Conservation (phyloP, 2,888 invertebrate species). For the Cremastobaeus sp. region DNA sequence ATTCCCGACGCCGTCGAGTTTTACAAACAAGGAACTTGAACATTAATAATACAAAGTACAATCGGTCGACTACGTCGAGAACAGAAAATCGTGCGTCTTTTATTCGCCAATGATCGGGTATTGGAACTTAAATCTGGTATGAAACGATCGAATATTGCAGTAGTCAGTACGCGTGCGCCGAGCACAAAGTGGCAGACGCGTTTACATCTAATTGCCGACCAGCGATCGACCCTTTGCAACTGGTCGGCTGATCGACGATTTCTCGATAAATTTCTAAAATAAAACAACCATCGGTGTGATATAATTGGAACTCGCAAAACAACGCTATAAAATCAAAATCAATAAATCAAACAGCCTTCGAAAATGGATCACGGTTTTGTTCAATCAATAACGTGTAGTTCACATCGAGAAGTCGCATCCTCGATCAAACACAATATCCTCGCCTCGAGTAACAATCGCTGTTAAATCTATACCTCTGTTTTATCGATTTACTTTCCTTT, state of each 20-base stretch:
- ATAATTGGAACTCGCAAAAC: neutral
- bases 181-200: no score
- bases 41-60: constrained; percentile 22
- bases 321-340: neutral
- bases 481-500: constrained; percentile 26
- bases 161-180: no score
- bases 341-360: neutral
- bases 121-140: no score
- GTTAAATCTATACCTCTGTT: constrained; percentile 3
- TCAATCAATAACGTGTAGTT: neutral
- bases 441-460: neutral
- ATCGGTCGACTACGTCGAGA: neutral
- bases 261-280: neutral
- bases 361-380: neutral
- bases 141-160: no score
- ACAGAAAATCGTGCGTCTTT: constrained; percentile 4
- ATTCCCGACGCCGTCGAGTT: constrained; percentile 25
- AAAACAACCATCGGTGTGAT: neutral
- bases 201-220: no score
- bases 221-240: no score
- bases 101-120: constrained; percentile 15
- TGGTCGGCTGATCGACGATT: neutral
- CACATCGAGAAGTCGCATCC: constrained; percentile 22
- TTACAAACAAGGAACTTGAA: constrained; percentile 39
- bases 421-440: constrained; percentile 48